Evolutionary conservation across 1,140 invertebrate species (phyloP).

Genomic region (Heliconius eleuchia): DNA sequence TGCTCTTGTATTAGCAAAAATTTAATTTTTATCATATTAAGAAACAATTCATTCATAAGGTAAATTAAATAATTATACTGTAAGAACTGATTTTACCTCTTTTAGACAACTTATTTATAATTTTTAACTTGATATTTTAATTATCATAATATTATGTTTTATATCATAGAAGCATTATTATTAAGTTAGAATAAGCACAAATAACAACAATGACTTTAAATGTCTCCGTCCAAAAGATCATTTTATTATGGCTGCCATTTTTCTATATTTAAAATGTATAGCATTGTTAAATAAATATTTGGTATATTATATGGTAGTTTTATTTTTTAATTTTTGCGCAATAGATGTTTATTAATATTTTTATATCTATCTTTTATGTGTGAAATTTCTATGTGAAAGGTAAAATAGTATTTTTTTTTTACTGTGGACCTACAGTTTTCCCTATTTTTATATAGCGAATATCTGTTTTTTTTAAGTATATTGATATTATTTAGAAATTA

Average conservation of each 20-base stretch:
- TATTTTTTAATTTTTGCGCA: background rate
- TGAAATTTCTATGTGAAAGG: no score
- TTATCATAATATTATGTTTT: background rate
- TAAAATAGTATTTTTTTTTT: no score
- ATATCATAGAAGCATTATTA: background rate
- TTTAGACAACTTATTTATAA: background rate
- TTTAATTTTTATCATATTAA: background rate
- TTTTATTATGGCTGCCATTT: slow-evolving; percentile 9
- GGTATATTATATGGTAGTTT: background rate
- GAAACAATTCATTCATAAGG: background rate
- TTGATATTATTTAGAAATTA: no score
- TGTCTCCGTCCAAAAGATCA: background rate
- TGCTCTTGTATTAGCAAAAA: background rate
- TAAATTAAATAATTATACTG: background rate
- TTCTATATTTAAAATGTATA: slow-evolving; percentile 7
- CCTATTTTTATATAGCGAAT: no score
- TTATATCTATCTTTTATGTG: background rate
- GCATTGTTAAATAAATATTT: slow-evolving; percentile 12
- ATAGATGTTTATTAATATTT: background rate
- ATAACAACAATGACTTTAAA: background rate
- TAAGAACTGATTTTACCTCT: background rate
- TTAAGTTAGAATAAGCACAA: slow-evolving; percentile 3
- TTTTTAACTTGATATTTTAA: background rate
- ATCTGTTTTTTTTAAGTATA: no score
- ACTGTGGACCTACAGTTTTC: no score